Percentiles rank a stretch among this genome's conserved stretches.
These are phyloP conservation scores for Terrapene triunguis DNA, from an alignment of 2,113 vertebrate genomes.

Conservation along the genomic window DNA sequence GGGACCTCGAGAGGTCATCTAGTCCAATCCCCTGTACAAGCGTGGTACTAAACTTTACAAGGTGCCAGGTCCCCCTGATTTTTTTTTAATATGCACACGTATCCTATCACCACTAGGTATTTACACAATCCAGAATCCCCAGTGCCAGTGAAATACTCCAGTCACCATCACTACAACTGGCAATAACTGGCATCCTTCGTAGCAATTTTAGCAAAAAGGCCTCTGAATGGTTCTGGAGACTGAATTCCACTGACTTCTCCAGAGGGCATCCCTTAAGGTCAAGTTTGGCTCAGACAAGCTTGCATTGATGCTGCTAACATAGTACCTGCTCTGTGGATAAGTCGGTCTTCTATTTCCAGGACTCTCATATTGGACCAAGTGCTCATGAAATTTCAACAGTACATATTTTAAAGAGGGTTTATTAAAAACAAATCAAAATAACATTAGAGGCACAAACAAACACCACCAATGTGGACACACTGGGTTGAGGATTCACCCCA, in stretches of 20 bases:
- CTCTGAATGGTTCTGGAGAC: neutral
- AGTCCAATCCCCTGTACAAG: neutral
- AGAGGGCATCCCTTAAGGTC: neutral
- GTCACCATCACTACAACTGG: neutral
- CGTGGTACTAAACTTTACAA: neutral
- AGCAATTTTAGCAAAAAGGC: neutral
- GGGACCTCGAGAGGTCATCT: no score
- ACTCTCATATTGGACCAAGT: neutral
- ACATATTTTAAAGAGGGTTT: neutral
- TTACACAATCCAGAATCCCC: neutral
- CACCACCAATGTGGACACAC: neutral
- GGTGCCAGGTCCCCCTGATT: accelerated
- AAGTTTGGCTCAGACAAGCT: neutral
- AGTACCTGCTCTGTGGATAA: neutral
- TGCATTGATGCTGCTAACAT: neutral
- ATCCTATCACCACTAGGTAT: neutral
- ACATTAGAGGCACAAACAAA: neutral
- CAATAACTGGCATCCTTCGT: neutral
- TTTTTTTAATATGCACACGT: neutral
- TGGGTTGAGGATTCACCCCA: neutral
- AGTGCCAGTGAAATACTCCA: neutral
- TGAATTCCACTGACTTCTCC: neutral
- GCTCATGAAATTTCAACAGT: neutral
- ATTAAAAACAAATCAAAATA: neutral
- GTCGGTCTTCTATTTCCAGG: neutral